Base-by-base conservation (phyloP, 1,140 invertebrate genomes). In the Wiebesia pumilae region DNA sequence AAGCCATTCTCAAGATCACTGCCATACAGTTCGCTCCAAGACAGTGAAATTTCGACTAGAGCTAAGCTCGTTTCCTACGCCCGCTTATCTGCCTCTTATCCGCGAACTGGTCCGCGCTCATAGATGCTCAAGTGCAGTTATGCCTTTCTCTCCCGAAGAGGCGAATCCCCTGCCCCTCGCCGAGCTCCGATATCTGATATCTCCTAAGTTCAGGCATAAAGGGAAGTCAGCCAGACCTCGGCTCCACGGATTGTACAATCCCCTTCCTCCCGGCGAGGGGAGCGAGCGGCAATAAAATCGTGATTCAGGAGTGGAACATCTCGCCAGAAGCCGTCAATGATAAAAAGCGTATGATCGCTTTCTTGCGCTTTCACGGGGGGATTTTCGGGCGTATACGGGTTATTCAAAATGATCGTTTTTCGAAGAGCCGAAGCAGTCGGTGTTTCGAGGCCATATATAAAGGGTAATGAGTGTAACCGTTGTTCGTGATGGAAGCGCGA, bases 191-290 rank as follows among this genome's bases (percentile, higher is more conserved):
- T 86, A 86, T 86, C 71, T 1, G 85, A 86, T 86, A 86, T 81
- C 85, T 47, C 6, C 84, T 47, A 85, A 85, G 84, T 85, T 86
- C 27, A 80, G 16, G 33, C 80, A 82, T 82, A 86, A 81, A 86
- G 80, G 54, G 33, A 65, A 82, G 69, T 67, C 35, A 43, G 47
- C 67, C 35, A 21, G 54, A 69, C 6, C 69, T 38, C 40, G 43
- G 43, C 43, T 58, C 54, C 19, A 16, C 12, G 16, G 81, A 21
- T 14, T 14, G 14, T 54, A 2, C 9, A 54, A 19, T 54, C n/a
- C n/a, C n/a, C n/a, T n/a, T n/a, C 16, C 10, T 83, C 43, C 47
- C 30, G 30, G 62, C 21, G 35, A 35, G 14, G 16, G 19, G 38
- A 35, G 81, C 27, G 14, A 38, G 62, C 0, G 30, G 80, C 85